phyloP scores from a whole-genome alignment of 1,140 invertebrate genomes.

The Meloidogyne exigua region DNA sequence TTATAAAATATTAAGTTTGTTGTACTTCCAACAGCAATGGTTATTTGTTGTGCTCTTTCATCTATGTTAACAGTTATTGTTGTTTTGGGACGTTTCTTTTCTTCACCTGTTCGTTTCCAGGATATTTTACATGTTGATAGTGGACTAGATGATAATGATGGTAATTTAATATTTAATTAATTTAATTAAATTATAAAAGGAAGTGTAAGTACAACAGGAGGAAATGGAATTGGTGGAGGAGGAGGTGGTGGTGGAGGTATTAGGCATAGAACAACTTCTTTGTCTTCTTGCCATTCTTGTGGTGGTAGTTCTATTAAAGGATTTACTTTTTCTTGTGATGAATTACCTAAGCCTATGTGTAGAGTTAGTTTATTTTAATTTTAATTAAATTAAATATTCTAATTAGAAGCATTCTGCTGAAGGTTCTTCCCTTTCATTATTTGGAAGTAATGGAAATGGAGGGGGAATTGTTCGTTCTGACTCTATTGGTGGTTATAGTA shows the following conservation, averaged over 20 bases:
- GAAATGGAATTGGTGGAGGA: background rate
- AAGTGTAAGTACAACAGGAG: background rate
- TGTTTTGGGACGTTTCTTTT: slow-evolving; percentile 47
- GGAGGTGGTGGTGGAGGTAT: slow-evolving; percentile 6
- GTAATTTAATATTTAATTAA: slow-evolving; percentile 15
- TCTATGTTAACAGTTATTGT: slow-evolving; percentile 47
- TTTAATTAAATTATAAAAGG: slow-evolving; percentile 13
- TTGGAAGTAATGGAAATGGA: slow-evolving; percentile 29
- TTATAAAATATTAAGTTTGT: slow-evolving; percentile 30
- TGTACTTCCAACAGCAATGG: slow-evolving; percentile 45
- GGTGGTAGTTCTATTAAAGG: slow-evolving; percentile 20
- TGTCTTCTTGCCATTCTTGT: slow-evolving; percentile 16
- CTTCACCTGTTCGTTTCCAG: slow-evolving; percentile 42
- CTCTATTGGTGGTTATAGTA: slow-evolving; percentile 10
- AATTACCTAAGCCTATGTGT: slow-evolving; percentile 44
- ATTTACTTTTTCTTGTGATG: slow-evolving; percentile 30
- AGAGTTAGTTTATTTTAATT: slow-evolving; percentile 15
- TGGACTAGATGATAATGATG: slow-evolving; percentile 15
- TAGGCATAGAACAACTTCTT: slow-evolving; percentile 15
- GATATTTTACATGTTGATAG: slow-evolving; percentile 37
- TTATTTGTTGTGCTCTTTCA: slow-evolving; percentile 42
- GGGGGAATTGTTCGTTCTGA: slow-evolving; percentile 24
- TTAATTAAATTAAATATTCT: slow-evolving; percentile 22
- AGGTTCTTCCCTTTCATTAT: slow-evolving; percentile 29
- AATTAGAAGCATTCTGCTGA: slow-evolving; percentile 30